Conservation (phyloP, 2,797 vertebrate genomes). For the Anas georgica region DNA sequence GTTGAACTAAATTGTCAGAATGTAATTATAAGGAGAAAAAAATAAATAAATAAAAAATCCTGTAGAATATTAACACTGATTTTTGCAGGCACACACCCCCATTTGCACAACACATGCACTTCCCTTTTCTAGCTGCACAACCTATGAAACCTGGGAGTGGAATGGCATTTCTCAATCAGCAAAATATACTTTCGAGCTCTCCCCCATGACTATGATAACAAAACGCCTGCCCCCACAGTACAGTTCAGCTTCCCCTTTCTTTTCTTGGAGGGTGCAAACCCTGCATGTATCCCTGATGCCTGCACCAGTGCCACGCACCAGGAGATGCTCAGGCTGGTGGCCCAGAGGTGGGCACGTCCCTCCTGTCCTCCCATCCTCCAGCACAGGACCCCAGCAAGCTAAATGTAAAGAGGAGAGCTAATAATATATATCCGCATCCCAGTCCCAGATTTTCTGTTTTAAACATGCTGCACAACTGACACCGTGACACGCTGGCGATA, state of each 20-base stretch:
- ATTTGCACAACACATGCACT: fast-evolving
- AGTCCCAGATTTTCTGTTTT: conserved; percentile 71
- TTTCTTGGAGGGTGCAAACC: not conserved
- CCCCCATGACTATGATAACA: too few species aligned
- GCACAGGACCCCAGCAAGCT: not conserved
- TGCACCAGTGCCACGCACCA: not conserved
- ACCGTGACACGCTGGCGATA: conserved; percentile 75
- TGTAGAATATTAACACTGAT: not conserved
- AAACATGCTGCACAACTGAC: conserved; percentile 67
- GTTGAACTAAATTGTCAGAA: not conserved
- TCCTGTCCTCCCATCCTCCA: not conserved
- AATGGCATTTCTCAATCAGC: not conserved
- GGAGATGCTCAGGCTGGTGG: fast-evolving
- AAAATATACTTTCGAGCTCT: not conserved
- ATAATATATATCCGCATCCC: conserved; percentile 59
- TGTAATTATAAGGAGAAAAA: not conserved
- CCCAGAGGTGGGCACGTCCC: fast-evolving
- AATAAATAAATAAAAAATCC: too few species aligned
- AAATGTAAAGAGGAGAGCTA: conserved; percentile 63
- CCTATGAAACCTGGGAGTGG: not conserved
- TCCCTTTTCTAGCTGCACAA: not conserved
- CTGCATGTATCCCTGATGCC: fast-evolving
- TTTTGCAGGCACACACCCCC: not conserved
- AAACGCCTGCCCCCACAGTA: not conserved
- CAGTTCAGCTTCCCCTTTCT: not conserved